Conservation (phyloP, 2,888 invertebrate genomes). For the Chaetoderma sp. region DNA sequence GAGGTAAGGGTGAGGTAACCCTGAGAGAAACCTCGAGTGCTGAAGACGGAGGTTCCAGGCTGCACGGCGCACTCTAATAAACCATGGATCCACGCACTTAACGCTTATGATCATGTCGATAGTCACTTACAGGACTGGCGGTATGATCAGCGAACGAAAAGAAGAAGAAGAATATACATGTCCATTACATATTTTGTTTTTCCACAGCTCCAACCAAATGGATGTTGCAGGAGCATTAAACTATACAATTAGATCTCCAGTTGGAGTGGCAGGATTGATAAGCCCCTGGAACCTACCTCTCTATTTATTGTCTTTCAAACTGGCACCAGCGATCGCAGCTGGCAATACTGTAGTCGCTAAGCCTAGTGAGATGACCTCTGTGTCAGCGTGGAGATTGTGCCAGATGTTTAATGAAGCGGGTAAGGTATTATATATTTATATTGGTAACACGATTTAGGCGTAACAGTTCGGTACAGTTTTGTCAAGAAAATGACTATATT, state of each 20-base stretch:
- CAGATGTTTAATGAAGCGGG: constrained; percentile 71
- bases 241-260: constrained; percentile 71
- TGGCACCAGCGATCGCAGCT: constrained; percentile 72
- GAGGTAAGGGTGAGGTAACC: too few species aligned
- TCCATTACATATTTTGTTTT: too few species aligned
- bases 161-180: too few species aligned
- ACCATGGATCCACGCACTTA: too few species aligned
- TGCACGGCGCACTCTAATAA: too few species aligned
- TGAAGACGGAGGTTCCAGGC: too few species aligned
- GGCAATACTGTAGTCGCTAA: constrained; percentile 73
- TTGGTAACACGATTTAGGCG: neutral
- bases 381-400: constrained; percentile 72
- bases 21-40: too few species aligned
- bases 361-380: constrained; percentile 74
- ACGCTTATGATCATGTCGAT: too few species aligned
- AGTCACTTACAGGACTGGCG: too few species aligned
- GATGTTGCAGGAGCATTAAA: constrained; percentile 63
- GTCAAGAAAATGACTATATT: too few species aligned
- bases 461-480: neutral
- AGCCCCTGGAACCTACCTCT: constrained; percentile 75
- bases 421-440: constrained; percentile 47
- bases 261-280: constrained; percentile 73
- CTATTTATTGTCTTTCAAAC: constrained; percentile 74
- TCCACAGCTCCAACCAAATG: constrained; percentile 51
- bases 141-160: too few species aligned